phyloP scores from a whole-genome alignment of 2,888 invertebrate genomes.

The Heliothis peltigera region DNA sequence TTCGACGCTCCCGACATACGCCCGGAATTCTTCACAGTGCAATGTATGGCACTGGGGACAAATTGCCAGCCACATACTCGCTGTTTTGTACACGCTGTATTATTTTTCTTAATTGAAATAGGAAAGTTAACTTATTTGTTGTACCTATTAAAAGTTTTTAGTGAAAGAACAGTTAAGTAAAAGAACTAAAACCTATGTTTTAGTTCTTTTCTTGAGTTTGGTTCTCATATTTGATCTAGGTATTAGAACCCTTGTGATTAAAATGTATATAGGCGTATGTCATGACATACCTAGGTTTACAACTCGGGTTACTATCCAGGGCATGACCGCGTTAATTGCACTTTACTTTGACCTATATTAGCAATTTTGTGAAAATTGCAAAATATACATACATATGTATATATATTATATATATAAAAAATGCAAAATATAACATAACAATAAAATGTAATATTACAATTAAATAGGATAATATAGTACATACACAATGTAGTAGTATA shows the following conservation, averaged over 20 bases:
- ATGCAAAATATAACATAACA: no score
- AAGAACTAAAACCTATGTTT: no score
- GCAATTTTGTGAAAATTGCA: not conserved
- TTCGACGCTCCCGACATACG: conserved; percentile 41
- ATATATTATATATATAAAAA: no score
- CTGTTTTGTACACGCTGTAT: conserved; percentile 16
- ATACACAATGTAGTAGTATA: no score
- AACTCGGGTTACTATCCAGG: no score
- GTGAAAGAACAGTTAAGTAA: no score
- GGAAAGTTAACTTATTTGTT: conserved; percentile 10
- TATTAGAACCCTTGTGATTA: no score
- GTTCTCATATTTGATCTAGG: no score
- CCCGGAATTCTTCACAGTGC: conserved; percentile 47
- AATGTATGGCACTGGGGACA: conserved; percentile 46
- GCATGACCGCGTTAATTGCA: not conserved
- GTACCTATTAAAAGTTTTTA: not conserved
- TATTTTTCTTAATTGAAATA: conserved; percentile 45
- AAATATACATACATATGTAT: not conserved
- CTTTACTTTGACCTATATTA: no score
- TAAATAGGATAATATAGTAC: no score
- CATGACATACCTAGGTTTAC: not conserved
- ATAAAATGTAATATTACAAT: no score
- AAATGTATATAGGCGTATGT: no score
- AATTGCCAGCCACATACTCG: conserved; percentile 29
- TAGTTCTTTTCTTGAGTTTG: not conserved